phyloP scores from a whole-genome alignment of 2,113 vertebrate species.

The Pedetes capensis region DNA sequence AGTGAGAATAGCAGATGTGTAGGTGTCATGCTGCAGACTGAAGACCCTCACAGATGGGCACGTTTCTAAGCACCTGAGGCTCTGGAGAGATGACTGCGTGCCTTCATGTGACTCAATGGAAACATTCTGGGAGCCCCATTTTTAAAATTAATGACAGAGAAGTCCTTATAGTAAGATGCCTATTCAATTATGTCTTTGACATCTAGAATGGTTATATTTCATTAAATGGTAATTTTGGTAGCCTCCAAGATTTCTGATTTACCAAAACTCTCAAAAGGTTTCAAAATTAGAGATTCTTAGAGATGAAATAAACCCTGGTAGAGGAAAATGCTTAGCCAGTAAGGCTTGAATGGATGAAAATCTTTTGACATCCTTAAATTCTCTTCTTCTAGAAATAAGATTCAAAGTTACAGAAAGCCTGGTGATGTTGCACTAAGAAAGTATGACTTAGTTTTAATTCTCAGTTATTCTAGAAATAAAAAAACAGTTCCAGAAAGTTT shows the following conservation, averaged over 20 bases:
- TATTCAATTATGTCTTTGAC: not conserved
- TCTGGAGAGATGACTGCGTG: not conserved
- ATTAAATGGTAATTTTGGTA: not conserved
- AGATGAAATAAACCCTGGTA: not conserved
- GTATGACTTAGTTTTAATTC: not conserved
- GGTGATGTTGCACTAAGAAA: not conserved
- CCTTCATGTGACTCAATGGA: not conserved
- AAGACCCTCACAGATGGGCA: not conserved
- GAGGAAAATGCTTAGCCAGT: not conserved
- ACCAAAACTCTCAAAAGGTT: not conserved
- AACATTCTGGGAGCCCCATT: not conserved
- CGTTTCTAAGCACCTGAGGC: not conserved
- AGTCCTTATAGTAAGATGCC: not conserved
- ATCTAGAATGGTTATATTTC: not conserved
- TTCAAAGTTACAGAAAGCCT: not conserved
- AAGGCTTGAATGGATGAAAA: not conserved
- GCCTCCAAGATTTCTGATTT: not conserved
- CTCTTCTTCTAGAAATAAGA: not conserved
- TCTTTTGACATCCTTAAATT: not conserved
- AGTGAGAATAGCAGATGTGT: not conserved
- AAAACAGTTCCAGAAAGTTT: not conserved
- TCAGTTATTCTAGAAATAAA: not conserved
- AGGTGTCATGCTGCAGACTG: not conserved
- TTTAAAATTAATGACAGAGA: not conserved
- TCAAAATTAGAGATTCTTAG: slow-evolving; percentile 8